Evolutionary conservation across 2,797 vertebrate genomes (phyloP), one percentile per base, ranked within the genome.

Genomic region (Crypturellus tataupa): DNA sequence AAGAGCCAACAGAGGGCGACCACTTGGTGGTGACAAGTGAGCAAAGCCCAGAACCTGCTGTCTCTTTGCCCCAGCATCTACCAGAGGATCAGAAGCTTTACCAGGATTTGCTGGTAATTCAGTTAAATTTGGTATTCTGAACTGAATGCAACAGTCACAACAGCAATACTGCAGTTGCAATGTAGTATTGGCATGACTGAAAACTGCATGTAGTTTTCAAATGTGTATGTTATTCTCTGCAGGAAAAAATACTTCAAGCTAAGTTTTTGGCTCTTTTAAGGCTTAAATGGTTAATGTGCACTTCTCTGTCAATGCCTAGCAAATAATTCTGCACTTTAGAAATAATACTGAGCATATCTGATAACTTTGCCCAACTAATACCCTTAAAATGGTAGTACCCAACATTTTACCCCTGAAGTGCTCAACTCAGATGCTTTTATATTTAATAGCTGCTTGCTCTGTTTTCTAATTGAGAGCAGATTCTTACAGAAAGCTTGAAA

Each of bases 71-170:
- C 71, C 78, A 3, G 77, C 96, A 78, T 13, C 76, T 87, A 2
- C 87, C 95, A 35, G 97, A 97, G 46, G 96, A 97, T 80, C 98
- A 98, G 94, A 98, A 96, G 91, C 98, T 99, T 97, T 99, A 98
- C 92, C 98, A 98, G 73, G 97, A 98, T 82, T 98, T 99, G 60
- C 97, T 99, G 98, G 99, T 99, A 98, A 98, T 39, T 86, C 17
- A 1, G 46, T 13, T 80, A 49, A 15, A 2, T 19, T 25, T 80
- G 3, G 2, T 67, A 19, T 58, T 71, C n/a, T 75, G 16, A 40
- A 14, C 37, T 23, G 40, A 72, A 17, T 9, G 19, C 37, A 53
- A 2, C 17, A 42, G 42, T 56, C 47, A n/a, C 18, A 89, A 6
- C 42, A 56, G 39, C 39, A 6, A 53, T 91, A 81, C 35, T 77